Evolutionary conservation across 1,140 invertebrate genomes (phyloP).

Genomic region (Holcopasites calliopsidis): DNA sequence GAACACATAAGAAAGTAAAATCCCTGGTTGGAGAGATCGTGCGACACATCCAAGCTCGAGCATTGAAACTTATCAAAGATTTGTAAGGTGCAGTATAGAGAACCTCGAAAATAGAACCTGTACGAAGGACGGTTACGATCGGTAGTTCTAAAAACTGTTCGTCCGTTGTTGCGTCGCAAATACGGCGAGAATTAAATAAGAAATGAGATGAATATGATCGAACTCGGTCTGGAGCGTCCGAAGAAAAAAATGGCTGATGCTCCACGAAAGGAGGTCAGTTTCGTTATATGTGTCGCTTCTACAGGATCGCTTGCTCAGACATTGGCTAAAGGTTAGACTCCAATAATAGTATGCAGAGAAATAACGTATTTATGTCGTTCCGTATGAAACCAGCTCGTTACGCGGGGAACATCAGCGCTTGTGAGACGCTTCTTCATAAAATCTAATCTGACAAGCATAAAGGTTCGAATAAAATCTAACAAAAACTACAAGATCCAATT

Average conservation of each 20-base stretch:
- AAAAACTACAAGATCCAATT: too few species aligned
- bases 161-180: neutral
- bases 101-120: neutral
- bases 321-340: constrained; percentile 68
- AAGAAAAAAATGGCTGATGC: constrained; percentile 31
- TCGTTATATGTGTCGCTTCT: constrained; percentile 58
- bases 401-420: neutral
- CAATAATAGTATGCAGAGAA: constrained; percentile 67
- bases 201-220: constrained; percentile 19
- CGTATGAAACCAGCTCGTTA: constrained; percentile 21
- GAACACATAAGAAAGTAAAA: neutral
- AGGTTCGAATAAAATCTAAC: too few species aligned
- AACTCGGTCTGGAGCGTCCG: constrained; percentile 1
- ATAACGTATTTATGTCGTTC: constrained; percentile 34
- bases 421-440: neutral
- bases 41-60: neutral
- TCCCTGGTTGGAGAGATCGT: neutral
- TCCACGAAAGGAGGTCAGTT: constrained; percentile 28
- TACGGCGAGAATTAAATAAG: constrained; percentile 39
- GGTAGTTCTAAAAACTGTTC: neutral
- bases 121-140: neutral
- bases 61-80: constrained; percentile 8
- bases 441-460: neutral
- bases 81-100: neutral
- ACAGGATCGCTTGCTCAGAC: constrained; percentile 47